Conservation (phyloP, 2,888 invertebrate genomes). For the Phengaris alcon region DNA sequence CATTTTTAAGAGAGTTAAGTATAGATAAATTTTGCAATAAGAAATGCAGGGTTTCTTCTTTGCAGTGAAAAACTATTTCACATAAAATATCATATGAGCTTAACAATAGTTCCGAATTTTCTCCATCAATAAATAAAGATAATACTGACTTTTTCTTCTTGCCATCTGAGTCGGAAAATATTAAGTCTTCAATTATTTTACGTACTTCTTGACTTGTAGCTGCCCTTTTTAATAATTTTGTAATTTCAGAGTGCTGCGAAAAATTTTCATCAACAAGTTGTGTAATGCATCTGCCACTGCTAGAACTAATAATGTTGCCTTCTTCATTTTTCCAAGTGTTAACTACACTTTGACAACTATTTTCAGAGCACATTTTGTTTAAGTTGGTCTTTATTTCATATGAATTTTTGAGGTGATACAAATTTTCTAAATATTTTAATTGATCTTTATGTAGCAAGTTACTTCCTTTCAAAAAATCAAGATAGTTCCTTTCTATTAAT, state of each 20-base stretch:
- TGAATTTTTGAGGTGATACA: constrained; percentile 68
- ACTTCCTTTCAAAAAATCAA: constrained; percentile 71
- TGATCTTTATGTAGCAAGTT: constrained; percentile 51
- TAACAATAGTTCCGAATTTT: constrained; percentile 54
- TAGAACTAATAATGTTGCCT: constrained; percentile 48
- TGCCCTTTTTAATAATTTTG: constrained; percentile 53
- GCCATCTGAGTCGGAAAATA: constrained; percentile 44
- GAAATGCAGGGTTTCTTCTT: constrained; percentile 62
- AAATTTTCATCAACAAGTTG: constrained; percentile 51
- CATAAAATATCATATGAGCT: constrained; percentile 56
- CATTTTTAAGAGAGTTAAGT: constrained; percentile 59
- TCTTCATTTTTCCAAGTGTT: constrained; percentile 47
- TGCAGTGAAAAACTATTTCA: constrained; percentile 56
- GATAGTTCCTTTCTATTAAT: constrained; percentile 62
- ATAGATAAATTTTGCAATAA: constrained; percentile 54
- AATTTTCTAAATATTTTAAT: constrained; percentile 55
- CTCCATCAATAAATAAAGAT: constrained; percentile 55
- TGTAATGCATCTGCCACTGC: constrained; percentile 52
- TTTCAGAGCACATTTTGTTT: constrained; percentile 59
- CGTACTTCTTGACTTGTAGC: constrained; percentile 58
- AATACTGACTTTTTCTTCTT: constrained; percentile 45
- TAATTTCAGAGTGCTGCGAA: constrained; percentile 48
- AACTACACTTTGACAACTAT: constrained; percentile 46
- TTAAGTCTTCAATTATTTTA: constrained; percentile 56
- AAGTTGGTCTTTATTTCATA: constrained; percentile 53